phyloP scores from a whole-genome alignment of 1,140 invertebrate genomes.

The Bombus difficillimus region DNA sequence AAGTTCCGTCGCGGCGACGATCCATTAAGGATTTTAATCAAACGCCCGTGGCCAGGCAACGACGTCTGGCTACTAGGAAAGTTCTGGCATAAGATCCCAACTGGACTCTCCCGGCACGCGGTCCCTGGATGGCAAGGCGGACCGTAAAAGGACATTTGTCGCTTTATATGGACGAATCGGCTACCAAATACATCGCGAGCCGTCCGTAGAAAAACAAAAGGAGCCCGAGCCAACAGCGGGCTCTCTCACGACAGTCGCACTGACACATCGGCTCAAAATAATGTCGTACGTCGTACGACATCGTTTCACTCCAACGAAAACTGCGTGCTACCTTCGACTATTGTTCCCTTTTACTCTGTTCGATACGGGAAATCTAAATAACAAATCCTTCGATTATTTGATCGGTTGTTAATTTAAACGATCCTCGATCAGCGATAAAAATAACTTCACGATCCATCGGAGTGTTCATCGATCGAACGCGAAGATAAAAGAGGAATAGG shows the following conservation, averaged over 20 bases:
- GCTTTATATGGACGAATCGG: conserved; percentile 77
- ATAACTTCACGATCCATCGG: not conserved
- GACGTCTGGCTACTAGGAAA: conserved; percentile 73
- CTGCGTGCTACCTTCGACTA: not conserved
- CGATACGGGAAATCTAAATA: not conserved
- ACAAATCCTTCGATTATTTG: not conserved
- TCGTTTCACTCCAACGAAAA: conserved; percentile 20
- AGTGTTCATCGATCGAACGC: not conserved
- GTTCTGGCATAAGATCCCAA: conserved; percentile 71
- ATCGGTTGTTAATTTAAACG: not conserved
- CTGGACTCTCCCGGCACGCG: conserved; percentile 64
- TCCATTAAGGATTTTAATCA: conserved; percentile 71
- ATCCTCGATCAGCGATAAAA: not conserved
- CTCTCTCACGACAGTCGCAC: conserved; percentile 14
- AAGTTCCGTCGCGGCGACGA: conserved; percentile 1
- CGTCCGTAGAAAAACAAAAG: conserved; percentile 76
- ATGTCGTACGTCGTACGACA: conserved; percentile 58
- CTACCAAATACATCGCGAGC: conserved; percentile 77
- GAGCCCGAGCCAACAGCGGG: conserved; percentile 57
- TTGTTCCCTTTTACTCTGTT: not conserved
- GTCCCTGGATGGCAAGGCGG: conserved; percentile 72
- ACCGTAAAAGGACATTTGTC: conserved; percentile 78
- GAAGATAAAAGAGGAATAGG: not conserved
- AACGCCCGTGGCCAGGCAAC: conserved; percentile 58
- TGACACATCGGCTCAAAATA: conserved; percentile 71